Evolutionary conservation across 2,113 vertebrate genomes (phyloP).

Genomic region (rat (Rattus norvegicus)): GRCr8 NC_086033.1:85469001-85469500

Average conservation of each 20-base stretch:
- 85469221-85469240: neutral
- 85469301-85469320: neutral
- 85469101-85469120: conserved; percentile 5
- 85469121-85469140: neutral
- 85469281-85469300: neutral
- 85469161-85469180: neutral
- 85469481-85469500: no score
- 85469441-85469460: no score
- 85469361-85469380: neutral
- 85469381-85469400: neutral
- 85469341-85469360: neutral
- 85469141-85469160: neutral
- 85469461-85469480: no score
- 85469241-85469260: neutral
- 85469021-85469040: neutral
- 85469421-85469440: no score
- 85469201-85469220: neutral
- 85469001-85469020: conserved; percentile 21
- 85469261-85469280: neutral
- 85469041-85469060: neutral
- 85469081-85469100: conserved; percentile 8
- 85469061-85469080: neutral
- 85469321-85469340: neutral
- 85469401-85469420: no score
- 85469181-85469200: neutral